Evolutionary conservation across 2,888 invertebrate species (phyloP), one percentile per base, ranked within the genome.

Genomic region (Rapana venosa): DNA sequence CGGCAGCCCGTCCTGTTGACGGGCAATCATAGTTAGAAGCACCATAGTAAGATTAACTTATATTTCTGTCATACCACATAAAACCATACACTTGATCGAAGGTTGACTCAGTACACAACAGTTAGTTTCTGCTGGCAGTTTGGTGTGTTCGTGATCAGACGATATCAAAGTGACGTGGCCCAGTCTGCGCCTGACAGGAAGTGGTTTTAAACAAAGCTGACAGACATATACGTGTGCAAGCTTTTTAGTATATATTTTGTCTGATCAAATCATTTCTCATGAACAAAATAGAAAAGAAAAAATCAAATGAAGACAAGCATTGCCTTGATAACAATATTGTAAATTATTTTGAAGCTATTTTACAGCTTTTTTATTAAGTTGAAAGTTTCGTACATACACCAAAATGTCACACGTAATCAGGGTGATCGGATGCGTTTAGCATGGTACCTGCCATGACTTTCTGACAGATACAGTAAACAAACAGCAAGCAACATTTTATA

Each of bases 1-100:
- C 90, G 99, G 99, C 93, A 99, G 97, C 66, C 99, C 99, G 97
- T 99, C 99, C 94, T 98, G 97, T 94, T 99, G 98, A 94, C 99
- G 97, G 56, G 99, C 99, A 95, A 99, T 99, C 98, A 99, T 98
- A 92, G 99, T 99, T 97, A 99, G 97, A 96, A 99, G 96, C 96
- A 99, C 98, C 99, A 99, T 99, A 85, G 11, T 83, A 85, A 89
- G 15, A 56, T 22, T 22, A 6, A 13, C 17, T 89, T 89, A 77
- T 88, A 13, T 8, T 30, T 81, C 5, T 83, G 47, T 66, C 81
- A 83, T 79, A 88, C 61, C 88, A 88, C 32, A 0, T 22, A 35
- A 81, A 81, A 70, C 4, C 81, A 30, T 35, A 35, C 35, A 22
- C 17, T 86, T 35, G 61, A 86, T 22, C 22, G 17, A 32, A 26